Evolutionary conservation across 92 coral and sea anemone genomes (phyloP), one percentile per base, ranked within the genome.

Genomic region (Epizoanthus stellaris): DNA sequence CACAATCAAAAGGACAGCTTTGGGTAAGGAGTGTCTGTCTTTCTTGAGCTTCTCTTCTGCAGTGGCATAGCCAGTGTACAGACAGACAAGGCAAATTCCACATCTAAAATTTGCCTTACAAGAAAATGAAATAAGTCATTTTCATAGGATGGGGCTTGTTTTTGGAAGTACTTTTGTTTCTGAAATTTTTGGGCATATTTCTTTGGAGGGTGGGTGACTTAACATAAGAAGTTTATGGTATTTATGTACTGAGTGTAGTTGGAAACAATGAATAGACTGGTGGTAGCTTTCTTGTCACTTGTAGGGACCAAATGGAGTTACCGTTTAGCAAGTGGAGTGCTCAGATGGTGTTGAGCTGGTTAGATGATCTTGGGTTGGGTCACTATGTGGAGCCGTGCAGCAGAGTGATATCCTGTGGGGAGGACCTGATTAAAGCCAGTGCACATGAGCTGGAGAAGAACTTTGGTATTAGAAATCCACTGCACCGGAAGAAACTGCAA

Each of bases 401-500:
- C 13, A 87, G 63, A 39, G 65, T 74, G 59, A 82, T 96, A 25
- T 71, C 89, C 6, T 90, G 96, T 84, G 99, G 99, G 16, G 94
- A 94, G 70, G 99, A 94, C 69, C 89, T 96, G 8, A 85, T 96
- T 25, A 94, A 82, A 21, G 98, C 98, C 57, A 90, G 98, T 56
- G 89, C 96, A 10, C 74, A 85, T 19, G 98, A 96, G 75, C 93
- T 96, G 62, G 99, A 96, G 79, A 94, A 90, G 79, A 80, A 87
- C 69, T 80, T 96, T 63, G 98, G 98, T 5, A 91, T 96, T 47
- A 85, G 82, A 80, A 94, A 94, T 82, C 93, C 87, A 57, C 90
- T 96, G 79, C 99, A 96, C 76, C 87, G 99, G 81, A 96, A 96
- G 88, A 96, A 96, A 84, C 91, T 96, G 52, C 98, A 94, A 82